Percentiles rank a stretch among this genome's conserved stretches.
Conservation (phyloP, 2,888 invertebrate species). For the Dolomedes plantarius region DNA sequence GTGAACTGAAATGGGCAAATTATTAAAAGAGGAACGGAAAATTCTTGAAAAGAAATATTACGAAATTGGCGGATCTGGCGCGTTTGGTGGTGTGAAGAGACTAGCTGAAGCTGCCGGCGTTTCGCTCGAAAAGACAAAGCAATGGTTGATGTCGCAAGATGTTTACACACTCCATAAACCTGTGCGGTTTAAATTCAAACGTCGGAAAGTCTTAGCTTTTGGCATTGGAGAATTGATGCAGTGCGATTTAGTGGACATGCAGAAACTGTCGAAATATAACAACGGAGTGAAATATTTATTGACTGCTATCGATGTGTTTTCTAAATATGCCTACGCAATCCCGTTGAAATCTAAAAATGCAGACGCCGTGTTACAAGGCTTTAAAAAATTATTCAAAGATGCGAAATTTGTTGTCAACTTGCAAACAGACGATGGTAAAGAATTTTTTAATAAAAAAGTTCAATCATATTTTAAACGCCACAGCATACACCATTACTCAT, state of each 20-base stretch:
- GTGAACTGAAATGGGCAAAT: background rate
- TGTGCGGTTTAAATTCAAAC: background rate
- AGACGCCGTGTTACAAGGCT: background rate
- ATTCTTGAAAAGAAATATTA: background rate
- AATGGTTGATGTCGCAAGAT: slow-evolving; percentile 8
- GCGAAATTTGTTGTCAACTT: background rate
- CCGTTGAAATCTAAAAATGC: background rate
- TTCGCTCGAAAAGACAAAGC: background rate
- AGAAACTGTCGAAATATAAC: background rate
- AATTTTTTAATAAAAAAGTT: slow-evolving; percentile 9
- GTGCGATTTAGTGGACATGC: slow-evolving; percentile 7
- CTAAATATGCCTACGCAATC: background rate
- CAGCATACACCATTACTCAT: slow-evolving; percentile 14
- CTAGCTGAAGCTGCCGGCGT: background rate
- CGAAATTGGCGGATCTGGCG: background rate
- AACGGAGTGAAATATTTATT: slow-evolving; percentile 17
- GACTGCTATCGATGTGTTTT: slow-evolving; percentile 22
- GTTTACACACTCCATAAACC: slow-evolving; percentile 20
- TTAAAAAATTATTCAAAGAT: background rate
- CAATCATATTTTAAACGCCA: background rate
- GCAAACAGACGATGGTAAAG: background rate
- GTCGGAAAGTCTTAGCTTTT: background rate
- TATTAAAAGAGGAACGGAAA: too few relatives aligned
- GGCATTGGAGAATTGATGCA: slow-evolving; percentile 19
- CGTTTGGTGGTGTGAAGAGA: background rate